phyloP scores from a whole-genome alignment of 2,797 vertebrate species.

The Hydrolagus colliei region DNA sequence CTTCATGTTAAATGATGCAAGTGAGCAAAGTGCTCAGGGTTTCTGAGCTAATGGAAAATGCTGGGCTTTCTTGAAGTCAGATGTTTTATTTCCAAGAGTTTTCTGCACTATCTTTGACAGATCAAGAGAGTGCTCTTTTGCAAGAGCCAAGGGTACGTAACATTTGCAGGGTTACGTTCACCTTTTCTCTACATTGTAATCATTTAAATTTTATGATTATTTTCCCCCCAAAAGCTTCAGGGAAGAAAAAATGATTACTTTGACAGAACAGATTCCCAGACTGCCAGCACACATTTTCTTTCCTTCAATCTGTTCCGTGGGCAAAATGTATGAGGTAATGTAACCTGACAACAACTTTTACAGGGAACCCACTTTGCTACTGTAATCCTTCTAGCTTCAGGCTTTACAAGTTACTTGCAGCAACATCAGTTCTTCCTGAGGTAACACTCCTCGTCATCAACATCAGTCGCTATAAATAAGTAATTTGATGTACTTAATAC shows the following conservation, averaged over 20 bases:
- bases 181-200: constrained; percentile 4
- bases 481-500: background rate
- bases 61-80: background rate
- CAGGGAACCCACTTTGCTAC: constrained; percentile 14
- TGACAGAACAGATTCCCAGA: background rate
- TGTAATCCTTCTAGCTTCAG: constrained; percentile 14
- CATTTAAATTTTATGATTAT: background rate
- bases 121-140: background rate
- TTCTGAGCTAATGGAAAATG: background rate
- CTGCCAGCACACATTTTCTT: background rate
- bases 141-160: background rate
- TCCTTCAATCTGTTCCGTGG: background rate
- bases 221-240: constrained; percentile 3
- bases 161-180: background rate
- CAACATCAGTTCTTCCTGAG: background rate
- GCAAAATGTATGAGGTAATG: constrained; percentile 12
- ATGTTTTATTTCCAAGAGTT: background rate
- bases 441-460: background rate
- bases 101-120: background rate
- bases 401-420: background rate
- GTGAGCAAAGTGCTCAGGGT: background rate
- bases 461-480: background rate
- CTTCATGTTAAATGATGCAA: background rate
- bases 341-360: constrained; percentile 28
- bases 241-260: background rate